A percentile compares a stretch with the other conserved stretches of the same genome.
Conservation (phyloP, 2,888 invertebrate species). For the Chaetogeoica ovagalla region DNA sequence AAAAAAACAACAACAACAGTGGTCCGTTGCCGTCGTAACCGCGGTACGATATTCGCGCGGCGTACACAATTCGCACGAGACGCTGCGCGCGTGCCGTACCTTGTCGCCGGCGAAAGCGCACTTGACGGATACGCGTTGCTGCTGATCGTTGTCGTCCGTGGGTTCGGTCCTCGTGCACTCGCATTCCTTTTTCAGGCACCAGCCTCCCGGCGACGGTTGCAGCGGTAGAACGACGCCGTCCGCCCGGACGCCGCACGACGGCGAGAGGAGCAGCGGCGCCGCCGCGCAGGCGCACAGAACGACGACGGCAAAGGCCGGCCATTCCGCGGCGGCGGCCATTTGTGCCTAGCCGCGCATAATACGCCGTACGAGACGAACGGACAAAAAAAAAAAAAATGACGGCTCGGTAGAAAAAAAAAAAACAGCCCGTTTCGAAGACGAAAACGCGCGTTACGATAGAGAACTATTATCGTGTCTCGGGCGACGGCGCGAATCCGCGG, state of each 20-base stretch:
- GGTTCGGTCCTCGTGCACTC: not conserved
- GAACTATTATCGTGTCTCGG: too few relatives aligned
- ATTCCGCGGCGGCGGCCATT: constrained; percentile 27
- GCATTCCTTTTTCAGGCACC: constrained; percentile 25
- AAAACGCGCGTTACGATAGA: too few relatives aligned
- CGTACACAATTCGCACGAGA: not conserved
- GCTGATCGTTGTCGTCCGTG: not conserved
- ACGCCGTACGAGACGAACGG: not conserved
- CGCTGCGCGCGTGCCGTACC: not conserved
- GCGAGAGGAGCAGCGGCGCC: not conserved
- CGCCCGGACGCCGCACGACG: constrained; percentile 21
- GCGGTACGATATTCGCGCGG: not conserved
- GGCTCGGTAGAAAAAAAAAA: too few relatives aligned
- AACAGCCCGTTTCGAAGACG: not conserved
- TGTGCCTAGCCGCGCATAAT: constrained; percentile 16
- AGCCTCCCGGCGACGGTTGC: not conserved
- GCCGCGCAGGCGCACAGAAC: constrained; percentile 38
- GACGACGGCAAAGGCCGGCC: constrained; percentile 29
- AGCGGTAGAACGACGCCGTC: not conserved
- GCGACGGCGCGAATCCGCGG: too few relatives aligned
- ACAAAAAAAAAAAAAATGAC: too few relatives aligned
- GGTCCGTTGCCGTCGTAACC: not conserved
- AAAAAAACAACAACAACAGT: too few relatives aligned
- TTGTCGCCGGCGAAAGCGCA: constrained; percentile 24
- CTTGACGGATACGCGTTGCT: not conserved